Evolutionary conservation across 2,797 vertebrate genomes (phyloP).

Genomic region (Chlorospingus semifuscus): DNA sequence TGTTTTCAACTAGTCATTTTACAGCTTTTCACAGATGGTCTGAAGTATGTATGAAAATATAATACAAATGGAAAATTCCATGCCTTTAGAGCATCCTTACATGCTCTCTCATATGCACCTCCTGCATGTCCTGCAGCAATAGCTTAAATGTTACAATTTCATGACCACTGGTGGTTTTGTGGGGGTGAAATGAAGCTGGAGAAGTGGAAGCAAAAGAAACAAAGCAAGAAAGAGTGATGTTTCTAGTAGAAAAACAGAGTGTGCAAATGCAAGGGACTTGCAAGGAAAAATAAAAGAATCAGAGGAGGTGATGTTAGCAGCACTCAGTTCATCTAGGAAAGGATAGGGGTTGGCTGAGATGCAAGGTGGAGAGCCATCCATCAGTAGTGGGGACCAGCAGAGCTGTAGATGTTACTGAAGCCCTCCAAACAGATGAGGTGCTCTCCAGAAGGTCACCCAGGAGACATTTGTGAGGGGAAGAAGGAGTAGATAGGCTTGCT

Average conservation of each 20-base stretch:
- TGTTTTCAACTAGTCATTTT: slow-evolving; percentile 42
- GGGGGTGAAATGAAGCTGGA: background rate
- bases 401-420: background rate
- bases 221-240: background rate
- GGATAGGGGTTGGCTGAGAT: background rate
- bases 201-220: background rate
- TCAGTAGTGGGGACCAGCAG: background rate
- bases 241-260: background rate
- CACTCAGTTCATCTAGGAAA: background rate
- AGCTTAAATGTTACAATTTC: background rate
- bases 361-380: background rate
- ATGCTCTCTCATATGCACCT: background rate
- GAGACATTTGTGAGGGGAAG: background rate
- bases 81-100: background rate
- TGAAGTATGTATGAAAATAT: slow-evolving; percentile 12
- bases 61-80: background rate
- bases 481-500: background rate
- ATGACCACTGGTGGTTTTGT: background rate
- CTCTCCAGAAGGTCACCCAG: background rate
- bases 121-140: background rate
- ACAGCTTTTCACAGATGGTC: slow-evolving; percentile 46
- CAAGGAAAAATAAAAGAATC: background rate
- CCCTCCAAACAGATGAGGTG: background rate
- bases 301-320: background rate
- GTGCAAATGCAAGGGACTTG: background rate